Evolutionary conservation across 2,113 vertebrate genomes (phyloP).

Genomic region (Pomatorhinus ruficollis): DNA sequence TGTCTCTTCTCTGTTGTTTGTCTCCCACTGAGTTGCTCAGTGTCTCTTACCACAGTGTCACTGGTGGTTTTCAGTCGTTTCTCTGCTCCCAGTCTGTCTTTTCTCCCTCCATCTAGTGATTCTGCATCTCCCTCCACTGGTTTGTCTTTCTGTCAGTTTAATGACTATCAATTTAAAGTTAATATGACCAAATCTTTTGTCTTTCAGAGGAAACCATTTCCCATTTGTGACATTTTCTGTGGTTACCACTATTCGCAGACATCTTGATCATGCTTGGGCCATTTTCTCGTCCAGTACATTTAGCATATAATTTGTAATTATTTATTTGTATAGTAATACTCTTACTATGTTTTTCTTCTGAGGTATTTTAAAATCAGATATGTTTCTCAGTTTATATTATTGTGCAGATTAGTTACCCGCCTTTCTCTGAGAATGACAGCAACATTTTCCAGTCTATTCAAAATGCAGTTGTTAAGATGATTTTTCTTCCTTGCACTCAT

Average conservation of each 20-base stretch:
- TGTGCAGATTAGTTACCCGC: background rate
- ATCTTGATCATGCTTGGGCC: background rate
- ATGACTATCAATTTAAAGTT: background rate
- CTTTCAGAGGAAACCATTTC: background rate
- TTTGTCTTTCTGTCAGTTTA: background rate
- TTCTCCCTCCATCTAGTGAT: background rate
- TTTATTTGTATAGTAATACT: background rate
- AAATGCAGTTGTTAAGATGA: constrained; percentile 24
- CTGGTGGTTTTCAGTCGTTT: background rate
- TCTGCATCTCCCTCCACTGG: background rate
- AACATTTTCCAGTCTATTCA: background rate
- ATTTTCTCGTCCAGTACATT: background rate
- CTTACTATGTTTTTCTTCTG: background rate
- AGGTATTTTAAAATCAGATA: background rate
- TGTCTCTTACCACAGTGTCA: background rate
- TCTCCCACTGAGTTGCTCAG: background rate
- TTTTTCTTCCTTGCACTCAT: constrained; percentile 14
- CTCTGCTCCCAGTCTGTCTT: background rate
- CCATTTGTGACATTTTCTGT: background rate
- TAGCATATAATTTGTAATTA: background rate
- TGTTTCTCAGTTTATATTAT: background rate
- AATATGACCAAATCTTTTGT: background rate
- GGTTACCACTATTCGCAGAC: background rate
- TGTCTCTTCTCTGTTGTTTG: background rate
- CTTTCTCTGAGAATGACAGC: background rate